Evolutionary conservation across 2,797 vertebrate species (phyloP), one percentile per base, ranked within the genome.

Genomic region (Trematomus bernacchii): DNA sequence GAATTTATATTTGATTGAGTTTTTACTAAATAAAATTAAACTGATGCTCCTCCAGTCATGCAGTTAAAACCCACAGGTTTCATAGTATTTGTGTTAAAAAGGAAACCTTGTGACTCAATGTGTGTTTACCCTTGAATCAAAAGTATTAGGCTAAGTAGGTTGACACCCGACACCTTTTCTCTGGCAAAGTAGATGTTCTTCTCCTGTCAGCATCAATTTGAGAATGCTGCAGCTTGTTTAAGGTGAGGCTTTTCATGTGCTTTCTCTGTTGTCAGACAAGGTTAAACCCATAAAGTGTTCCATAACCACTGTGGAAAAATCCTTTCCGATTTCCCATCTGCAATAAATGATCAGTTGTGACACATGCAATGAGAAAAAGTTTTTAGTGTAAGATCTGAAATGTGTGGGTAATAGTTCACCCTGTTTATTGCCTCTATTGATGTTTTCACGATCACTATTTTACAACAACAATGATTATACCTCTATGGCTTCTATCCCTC

Each of bases 91-190:
- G 16, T 44, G 46, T 54, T 71, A 77, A 58, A 43, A 54, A 51
- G 27, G 60, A 33, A 27, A 27, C 53, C 55, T 8, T 37, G 33
- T 65, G 54, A 70, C 68, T 73, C n/a, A 2, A 54, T 80, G 80
- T 65, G 59, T 66, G 72, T 83, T 67, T 76, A 53, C 15, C 68
- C 77, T 87, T 74, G 62, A 82, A 80, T 62, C 74, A 46, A 79
- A 79, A 67, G 61, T 21, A 9, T 44, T 79, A 55, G 82, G 85
- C 69, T 57, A 82, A 83, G 69, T 7, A 44, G 65, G 60, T 46
- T 68, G 79, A 88, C 84, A 83, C 57, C 44, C 55, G 79, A 80
- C 84, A 85, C 77, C 54, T 77, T 79, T 79, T 79, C 70, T 57
- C 64, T 6, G 50, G 68, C 37, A 83, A 77, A 67, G 69, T 52